A percentile compares a stretch with the other conserved stretches of the same genome.
These are phyloP conservation scores for Redunca redunca DNA, from an alignment of 2,113 vertebrate species.

Conservation along the genomic window DNA sequence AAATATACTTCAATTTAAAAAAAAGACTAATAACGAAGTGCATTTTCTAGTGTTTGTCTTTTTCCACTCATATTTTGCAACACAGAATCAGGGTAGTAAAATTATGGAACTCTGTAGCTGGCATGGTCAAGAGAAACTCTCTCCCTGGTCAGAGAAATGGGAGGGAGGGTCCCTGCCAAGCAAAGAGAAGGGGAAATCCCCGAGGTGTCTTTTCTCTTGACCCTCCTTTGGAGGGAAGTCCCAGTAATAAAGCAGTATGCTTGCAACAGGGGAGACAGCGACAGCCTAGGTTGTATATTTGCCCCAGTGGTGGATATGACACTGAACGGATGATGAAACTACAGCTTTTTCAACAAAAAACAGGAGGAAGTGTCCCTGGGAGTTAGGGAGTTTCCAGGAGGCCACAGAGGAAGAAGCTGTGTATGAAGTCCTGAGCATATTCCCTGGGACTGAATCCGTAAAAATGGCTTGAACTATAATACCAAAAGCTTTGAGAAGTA, in stretches of 20 bases:
- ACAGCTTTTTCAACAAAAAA: background rate
- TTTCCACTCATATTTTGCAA: background rate
- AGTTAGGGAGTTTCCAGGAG: background rate
- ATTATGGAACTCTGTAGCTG: background rate
- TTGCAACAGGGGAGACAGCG: background rate
- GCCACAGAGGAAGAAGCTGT: background rate
- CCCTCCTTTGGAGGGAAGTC: background rate
- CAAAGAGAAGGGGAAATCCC: background rate
- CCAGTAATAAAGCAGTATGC: background rate
- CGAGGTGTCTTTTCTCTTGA: background rate
- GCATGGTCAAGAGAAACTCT: background rate
- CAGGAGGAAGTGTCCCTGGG: background rate
- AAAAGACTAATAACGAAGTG: background rate
- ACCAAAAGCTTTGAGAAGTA: background rate
- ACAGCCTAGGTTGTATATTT: background rate
- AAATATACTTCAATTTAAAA: background rate
- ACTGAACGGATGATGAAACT: background rate
- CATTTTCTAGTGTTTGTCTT: background rate
- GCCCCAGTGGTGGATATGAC: background rate
- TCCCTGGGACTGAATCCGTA: fast-evolving
- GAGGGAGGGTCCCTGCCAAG: background rate
- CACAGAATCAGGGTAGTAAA: background rate
- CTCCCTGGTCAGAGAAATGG: background rate
- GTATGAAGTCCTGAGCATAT: background rate
- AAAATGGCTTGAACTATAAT: background rate